phyloP scores from a whole-genome alignment of 1,140 invertebrate genomes.

The Neuroterus valhalla region DNA sequence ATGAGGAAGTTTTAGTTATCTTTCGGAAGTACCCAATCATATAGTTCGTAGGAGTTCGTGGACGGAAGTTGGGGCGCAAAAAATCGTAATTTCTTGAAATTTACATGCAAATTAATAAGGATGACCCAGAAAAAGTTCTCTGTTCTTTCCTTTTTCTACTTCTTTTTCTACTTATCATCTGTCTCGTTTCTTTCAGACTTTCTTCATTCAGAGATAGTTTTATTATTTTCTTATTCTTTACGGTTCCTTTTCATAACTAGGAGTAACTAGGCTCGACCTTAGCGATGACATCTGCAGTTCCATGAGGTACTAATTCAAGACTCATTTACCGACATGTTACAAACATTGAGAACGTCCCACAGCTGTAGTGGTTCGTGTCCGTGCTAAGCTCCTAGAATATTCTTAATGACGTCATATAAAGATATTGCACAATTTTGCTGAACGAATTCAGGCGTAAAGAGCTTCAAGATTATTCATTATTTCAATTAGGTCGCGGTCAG shows the following conservation, averaged over 20 bases:
- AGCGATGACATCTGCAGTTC: not conserved
- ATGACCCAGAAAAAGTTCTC: not conserved
- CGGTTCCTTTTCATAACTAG: not conserved
- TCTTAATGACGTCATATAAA: too few species aligned
- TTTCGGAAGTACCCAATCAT: slow-evolving; percentile 3
- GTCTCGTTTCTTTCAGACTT: not conserved
- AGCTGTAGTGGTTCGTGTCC: too few species aligned
- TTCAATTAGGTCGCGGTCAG: too few species aligned
- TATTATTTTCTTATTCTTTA: not conserved
- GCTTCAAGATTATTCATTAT: too few species aligned
- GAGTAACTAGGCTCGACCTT: not conserved
- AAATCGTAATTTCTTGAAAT: slow-evolving; percentile 11
- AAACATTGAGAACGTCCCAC: too few species aligned
- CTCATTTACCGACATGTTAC: too few species aligned
- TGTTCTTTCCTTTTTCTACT: slow-evolving; percentile 8
- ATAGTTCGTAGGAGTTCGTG: not conserved
- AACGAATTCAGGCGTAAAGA: too few species aligned
- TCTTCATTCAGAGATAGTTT: too few species aligned
- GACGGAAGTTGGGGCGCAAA: not conserved
- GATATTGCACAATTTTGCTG: too few species aligned
- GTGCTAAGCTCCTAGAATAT: too few species aligned
- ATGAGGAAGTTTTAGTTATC: slow-evolving; percentile 5
- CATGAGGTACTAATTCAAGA: too few species aligned
- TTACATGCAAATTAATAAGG: slow-evolving; percentile 19
- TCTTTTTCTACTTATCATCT: not conserved